A percentile compares a stretch with the other conserved stretches of the same genome.
Conservation (phyloP, 2,113 vertebrate species). For the Toxotes chatareus region DNA sequence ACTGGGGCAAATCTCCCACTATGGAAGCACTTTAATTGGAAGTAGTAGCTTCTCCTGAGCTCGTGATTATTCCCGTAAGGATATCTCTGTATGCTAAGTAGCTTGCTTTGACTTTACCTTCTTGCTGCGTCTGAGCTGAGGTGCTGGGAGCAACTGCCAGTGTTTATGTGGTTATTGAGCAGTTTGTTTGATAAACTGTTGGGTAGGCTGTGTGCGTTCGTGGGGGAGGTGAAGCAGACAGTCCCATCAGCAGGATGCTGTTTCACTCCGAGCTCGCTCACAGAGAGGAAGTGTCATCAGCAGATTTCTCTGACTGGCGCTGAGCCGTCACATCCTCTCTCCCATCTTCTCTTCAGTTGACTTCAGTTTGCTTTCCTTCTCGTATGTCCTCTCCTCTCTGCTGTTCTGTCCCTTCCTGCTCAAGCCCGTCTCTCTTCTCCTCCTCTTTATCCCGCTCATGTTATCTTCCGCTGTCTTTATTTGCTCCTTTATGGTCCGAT, state of each 20-base stretch:
- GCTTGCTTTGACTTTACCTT: slow-evolving; percentile 34
- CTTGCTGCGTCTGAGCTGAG: slow-evolving; percentile 20
- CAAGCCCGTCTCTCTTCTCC: background rate
- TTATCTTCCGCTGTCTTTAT: slow-evolving; percentile 19
- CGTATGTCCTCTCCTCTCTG: background rate
- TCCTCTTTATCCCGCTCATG: background rate
- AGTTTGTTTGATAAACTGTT: slow-evolving; percentile 73
- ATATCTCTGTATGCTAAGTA: slow-evolving; percentile 39
- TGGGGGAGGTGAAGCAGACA: slow-evolving; percentile 34
- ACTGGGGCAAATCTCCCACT: slow-evolving; percentile 49
- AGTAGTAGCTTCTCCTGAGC: slow-evolving; percentile 41
- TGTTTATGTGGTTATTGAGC: slow-evolving; percentile 60
- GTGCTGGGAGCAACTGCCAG: slow-evolving; percentile 15
- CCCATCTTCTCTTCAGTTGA: background rate
- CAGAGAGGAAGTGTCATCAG: slow-evolving; percentile 59
- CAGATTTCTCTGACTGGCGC: slow-evolving; percentile 36
- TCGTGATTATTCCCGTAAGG: slow-evolving; percentile 43
- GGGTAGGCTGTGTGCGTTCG: slow-evolving; percentile 42
- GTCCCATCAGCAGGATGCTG: slow-evolving; percentile 49
- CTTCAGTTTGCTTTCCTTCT: background rate
- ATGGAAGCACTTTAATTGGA: slow-evolving; percentile 65
- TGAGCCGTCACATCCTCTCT: slow-evolving; percentile 41
- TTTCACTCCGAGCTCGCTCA: slow-evolving; percentile 30
- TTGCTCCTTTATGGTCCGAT: slow-evolving; percentile 44
- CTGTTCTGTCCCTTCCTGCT: background rate